Evolutionary conservation across 1,140 invertebrate species (phyloP), one percentile per base, ranked within the genome.

Genomic region (Ips nitidus): DNA sequence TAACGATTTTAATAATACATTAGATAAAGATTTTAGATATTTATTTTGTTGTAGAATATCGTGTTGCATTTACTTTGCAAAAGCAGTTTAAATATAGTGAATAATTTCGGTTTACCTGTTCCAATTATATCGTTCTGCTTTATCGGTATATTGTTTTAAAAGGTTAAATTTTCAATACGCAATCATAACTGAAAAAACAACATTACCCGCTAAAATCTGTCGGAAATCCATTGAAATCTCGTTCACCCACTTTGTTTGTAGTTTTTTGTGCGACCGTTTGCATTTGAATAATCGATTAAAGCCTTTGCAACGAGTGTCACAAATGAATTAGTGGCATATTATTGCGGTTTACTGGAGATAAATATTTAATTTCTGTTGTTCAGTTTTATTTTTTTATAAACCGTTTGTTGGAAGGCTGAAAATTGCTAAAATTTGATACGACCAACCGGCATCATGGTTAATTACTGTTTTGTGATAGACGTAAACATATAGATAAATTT

Each of bases 261-360:
- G 7, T 55, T 55, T 55, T 55, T 55, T n/a, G 8, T 5, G n/a
- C 4, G 8, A 36, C 8, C 36, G 37, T 38, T 55, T n/a, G 52
- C 52, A 55, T 55, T 55, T 55, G 52, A 36, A 55, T 55, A 55
- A 55, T 55, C 52, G 52, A 55, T 55, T 55, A n/a, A 22, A 55
- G 37, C 37, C 36, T 6, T 55, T 55, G 6, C 8, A n/a, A 7
- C 8, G 5, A 55, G 37, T 55, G 37, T 55, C 6, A 36, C 37
- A 55, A 6, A 22, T 50, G 5, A 55, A 55, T 50, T 6, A 8
- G 45, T 50, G 3, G 7, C 45, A 8, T 50, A 50, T 50, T 50
- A 22, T 55, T 55, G 52, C 52, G 8, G 43, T 55, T 55, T 38
- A 38, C 36, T 2, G 52, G 5, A 5, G 52, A 22, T 55, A n/a